These are phyloP conservation scores for Tinea semifulvella DNA, from an alignment of 2,888 invertebrate genomes.

Conservation along the genomic window DNA sequence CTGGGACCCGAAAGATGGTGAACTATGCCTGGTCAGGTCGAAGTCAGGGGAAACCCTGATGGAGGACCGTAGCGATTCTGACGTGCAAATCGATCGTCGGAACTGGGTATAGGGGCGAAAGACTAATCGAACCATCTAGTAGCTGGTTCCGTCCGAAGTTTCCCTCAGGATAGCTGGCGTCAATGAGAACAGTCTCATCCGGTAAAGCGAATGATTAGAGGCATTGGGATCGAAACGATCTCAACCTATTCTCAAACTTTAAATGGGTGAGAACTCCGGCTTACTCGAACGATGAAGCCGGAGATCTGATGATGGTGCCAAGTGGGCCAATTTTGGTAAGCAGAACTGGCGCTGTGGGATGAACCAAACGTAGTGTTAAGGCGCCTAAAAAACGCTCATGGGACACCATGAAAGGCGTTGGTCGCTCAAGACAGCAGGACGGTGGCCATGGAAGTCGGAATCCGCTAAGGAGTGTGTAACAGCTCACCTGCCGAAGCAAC, in stretches of 20 bases:
- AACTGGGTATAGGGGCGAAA: conserved; percentile 78
- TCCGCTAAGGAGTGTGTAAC: conserved; percentile 67
- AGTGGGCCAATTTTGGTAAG: conserved; percentile 81
- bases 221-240: conserved; percentile 74
- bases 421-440: conserved; percentile 73
- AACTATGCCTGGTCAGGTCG: conserved; percentile 76
- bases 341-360: conserved; percentile 84
- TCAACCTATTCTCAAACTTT: conserved; percentile 82
- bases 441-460: conserved; percentile 81
- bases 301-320: conserved; percentile 65
- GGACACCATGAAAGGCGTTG: conserved; percentile 56
- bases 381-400: conserved; percentile 68
- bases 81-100: conserved; percentile 83
- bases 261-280: conserved; percentile 72
- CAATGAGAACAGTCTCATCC: conserved; percentile 63
- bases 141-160: conserved; percentile 81
- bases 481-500: conserved; percentile 72
- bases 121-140: conserved; percentile 81
- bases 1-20: conserved; percentile 80
- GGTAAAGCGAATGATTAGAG: conserved; percentile 82
- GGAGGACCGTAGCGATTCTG: conserved; percentile 79
- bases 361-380: conserved; percentile 77
- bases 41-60: conserved; percentile 75
- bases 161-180: conserved; percentile 77
- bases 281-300: conserved; percentile 65